Base-by-base conservation (phyloP, 2,113 vertebrate genomes). In the Symphodus melops region DNA sequence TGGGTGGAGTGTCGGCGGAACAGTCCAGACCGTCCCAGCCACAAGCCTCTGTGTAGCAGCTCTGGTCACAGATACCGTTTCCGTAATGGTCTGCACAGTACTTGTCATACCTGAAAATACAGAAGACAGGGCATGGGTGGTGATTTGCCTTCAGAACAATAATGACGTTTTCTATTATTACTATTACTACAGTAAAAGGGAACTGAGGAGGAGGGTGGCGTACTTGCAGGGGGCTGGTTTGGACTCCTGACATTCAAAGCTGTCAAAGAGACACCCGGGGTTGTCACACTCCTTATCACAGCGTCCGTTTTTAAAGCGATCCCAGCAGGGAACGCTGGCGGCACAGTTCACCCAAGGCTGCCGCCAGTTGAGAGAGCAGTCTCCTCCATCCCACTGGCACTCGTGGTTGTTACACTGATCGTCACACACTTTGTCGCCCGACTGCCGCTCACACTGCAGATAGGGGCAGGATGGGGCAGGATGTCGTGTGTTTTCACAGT, bases 21-120 rank as follows among this genome's bases (percentile, higher is more conserved):
- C 97, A 99, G 91, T 99, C 97, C 86, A 98, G 93, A 8, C 97
- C 97, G 0, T 99, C 97, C 97, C 97, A 99, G 91, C 96, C 97
- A 5, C 97, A 99, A 54, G 94, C 96, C 86, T 96, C 95, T 0
- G 90, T 98, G 79, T 97, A 94, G 86, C 97, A 99, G 53, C 97
- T 97, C 86, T 93, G 91, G 91, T 99, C 96, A 23, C 97, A 99
- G 59, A 92, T 90, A 20, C 86, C 91, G 10, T 99, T 95, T 3
- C 85, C 92, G 0, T 95, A 98, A 91, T 98, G 96, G 73, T 98
- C 97, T 0, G 93, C 93, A 8, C 97, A 99, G 88, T 99, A 99
- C 21, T 77, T 88, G 74, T 97, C 94, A 14, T 99, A 99, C 80
- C 97, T 99, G 55, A 69, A 72, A 75, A 42, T 13, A 74, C 44